phyloP scores from a whole-genome alignment of 1,140 invertebrate genomes.

The Melitaea cinxia region DNA sequence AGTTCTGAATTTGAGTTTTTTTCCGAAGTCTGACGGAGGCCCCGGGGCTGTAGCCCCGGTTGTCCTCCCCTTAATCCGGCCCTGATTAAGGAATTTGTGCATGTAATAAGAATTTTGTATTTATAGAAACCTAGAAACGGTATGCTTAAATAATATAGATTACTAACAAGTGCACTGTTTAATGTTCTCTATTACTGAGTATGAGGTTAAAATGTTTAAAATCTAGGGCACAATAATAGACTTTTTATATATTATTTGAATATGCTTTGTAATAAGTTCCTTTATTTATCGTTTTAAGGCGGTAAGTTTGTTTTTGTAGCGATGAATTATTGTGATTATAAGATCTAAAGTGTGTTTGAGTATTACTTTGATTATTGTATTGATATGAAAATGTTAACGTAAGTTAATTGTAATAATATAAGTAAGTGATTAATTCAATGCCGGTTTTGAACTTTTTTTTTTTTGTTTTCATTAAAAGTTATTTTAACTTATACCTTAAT shows the following conservation, averaged over 20 bases:
- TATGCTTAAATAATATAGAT: too few relatives aligned
- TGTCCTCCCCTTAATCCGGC: too few relatives aligned
- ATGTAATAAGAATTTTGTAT: too few relatives aligned
- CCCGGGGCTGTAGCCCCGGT: too few relatives aligned
- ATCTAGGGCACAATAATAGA: slow-evolving; percentile 16
- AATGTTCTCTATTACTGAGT: too few relatives aligned
- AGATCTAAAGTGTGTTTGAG: slow-evolving; percentile 15
- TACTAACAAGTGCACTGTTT: too few relatives aligned
- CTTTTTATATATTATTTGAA: slow-evolving; percentile 5
- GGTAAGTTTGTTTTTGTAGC: background rate
- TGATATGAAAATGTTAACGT: background rate
- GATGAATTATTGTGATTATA: slow-evolving; percentile 18
- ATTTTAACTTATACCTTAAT: too few relatives aligned
- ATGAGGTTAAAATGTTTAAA: background rate
- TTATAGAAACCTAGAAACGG: too few relatives aligned
- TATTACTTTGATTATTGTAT: slow-evolving; percentile 6
- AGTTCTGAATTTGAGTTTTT: too few relatives aligned
- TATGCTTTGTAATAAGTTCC: too few relatives aligned
- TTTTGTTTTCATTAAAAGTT: background rate
- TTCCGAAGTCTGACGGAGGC: too few relatives aligned
- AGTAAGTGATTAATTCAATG: background rate
- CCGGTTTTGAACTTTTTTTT: background rate
- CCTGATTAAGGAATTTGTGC: too few relatives aligned
- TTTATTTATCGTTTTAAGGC: background rate
- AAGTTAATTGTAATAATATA: background rate